Evolutionary conservation across 1,140 invertebrate genomes (phyloP), one percentile per base, ranked within the genome.

Genomic region (Ceratina australensis): DNA sequence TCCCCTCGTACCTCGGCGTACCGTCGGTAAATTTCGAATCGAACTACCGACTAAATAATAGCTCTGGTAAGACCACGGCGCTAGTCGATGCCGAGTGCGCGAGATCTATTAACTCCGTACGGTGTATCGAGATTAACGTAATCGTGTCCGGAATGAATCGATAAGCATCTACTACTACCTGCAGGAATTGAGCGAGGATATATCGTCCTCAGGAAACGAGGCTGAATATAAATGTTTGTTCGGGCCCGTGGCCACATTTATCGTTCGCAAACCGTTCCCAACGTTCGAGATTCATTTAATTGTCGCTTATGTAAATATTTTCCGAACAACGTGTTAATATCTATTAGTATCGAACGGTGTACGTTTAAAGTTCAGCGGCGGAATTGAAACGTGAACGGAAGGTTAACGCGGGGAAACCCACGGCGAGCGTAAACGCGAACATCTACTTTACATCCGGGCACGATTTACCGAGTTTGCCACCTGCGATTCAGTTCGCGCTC

Each of bases 391-490:
- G 15, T 20, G 7, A 33, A 33, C 16, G 22, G 15, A n/a, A 15
- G 16, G 20, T 33, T 22, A 24, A 61, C 52, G 52, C 16, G 56
- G 54, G 59, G 60, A 49, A 71, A 77, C 54, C 54, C 59, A n/a
- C 52, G 47, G 54, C 16, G 76, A 64, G 16, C n/a, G 56, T 71
- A 78, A 78, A 78, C 26, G 75, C 72, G 71, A 82, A 78, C 54
- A 85, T 82, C 78, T 77, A 83, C 66, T 86, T 83, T 81, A 69
- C 54, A 77, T 61, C 63, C 54, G 26, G n/a, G 71, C 68, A 72
- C 78, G 78, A 82, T 82, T 82, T 60, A 64, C 60, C 77, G 81
- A 66, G 78, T 84, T 87, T 84, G 61, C 83, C 77, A 84, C 82
- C 82, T 78, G 81, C 75, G 69, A 85, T 86, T 81, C 83, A 80